phyloP scores from a whole-genome alignment of 2,888 invertebrate species.

The Eupsilia transversa region DNA sequence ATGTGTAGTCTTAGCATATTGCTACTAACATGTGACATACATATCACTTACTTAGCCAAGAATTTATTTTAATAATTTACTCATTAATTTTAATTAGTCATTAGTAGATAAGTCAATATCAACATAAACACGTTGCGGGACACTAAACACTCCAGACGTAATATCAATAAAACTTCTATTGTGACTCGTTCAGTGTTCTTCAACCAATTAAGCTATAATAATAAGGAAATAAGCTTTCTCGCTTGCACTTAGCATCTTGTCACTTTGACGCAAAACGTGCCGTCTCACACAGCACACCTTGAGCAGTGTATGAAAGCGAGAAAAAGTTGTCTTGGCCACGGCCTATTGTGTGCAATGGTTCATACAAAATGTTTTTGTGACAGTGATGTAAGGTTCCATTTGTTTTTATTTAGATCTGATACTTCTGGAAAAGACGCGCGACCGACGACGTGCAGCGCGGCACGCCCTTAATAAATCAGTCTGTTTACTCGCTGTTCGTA shows the following conservation, averaged over 20 bases:
- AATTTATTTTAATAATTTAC: neutral
- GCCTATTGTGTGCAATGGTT: neutral
- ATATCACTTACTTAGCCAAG: constrained; percentile 7
- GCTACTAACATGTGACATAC: neutral
- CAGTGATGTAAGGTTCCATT: neutral
- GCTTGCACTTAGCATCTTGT: neutral
- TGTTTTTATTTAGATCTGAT: neutral
- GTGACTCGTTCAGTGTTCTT: neutral
- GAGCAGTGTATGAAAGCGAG: neutral
- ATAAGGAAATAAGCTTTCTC: neutral
- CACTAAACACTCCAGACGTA: neutral
- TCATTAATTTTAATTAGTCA: neutral
- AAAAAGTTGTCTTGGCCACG: no score
- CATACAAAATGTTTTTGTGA: no score
- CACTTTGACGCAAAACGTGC: neutral
- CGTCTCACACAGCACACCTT: neutral
- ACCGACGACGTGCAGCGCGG: no score
- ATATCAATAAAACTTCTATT: neutral
- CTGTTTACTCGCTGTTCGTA: neutral
- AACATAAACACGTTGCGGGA: neutral
- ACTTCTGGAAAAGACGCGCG: neutral
- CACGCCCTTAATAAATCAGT: neutral
- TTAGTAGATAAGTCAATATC: neutral
- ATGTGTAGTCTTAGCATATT: neutral
- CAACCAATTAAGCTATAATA: neutral